phyloP scores from a whole-genome alignment of 1,140 invertebrate species.

The Ridgeia piscesae region DNA sequence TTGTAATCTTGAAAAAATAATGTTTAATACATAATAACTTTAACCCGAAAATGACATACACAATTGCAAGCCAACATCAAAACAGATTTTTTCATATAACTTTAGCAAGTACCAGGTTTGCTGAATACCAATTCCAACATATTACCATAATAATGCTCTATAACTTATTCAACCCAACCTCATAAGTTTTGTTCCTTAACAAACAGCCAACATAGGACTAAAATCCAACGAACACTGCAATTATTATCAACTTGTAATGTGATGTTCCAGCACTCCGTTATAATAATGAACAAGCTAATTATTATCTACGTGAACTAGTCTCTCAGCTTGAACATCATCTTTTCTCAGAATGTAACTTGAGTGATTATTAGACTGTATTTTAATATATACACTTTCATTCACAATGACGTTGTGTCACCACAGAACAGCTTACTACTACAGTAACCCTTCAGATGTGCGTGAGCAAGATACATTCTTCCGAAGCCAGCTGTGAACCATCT shows the following conservation, averaged over 20 bases:
- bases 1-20: neutral
- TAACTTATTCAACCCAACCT: neutral
- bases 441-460: neutral
- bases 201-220: neutral
- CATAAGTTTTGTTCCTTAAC: neutral
- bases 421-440: neutral
- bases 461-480: neutral
- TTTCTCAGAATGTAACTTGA: neutral
- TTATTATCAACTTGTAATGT: neutral
- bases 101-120: neutral
- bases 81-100: neutral
- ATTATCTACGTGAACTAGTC: neutral
- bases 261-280: neutral
- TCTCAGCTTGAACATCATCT: neutral
- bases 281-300: neutral
- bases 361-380: neutral
- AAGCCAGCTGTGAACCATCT: neutral
- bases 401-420: neutral
- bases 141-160: neutral
- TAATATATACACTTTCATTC: neutral
- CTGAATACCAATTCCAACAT: neutral
- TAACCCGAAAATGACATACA: neutral
- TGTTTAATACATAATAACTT: neutral
- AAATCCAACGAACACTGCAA: neutral
- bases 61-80: too few relatives aligned